A percentile compares a stretch with the other conserved stretches of the same genome.
phyloP scores from a whole-genome alignment of 1,140 invertebrate genomes.

The Drosophila guanche region DNA sequence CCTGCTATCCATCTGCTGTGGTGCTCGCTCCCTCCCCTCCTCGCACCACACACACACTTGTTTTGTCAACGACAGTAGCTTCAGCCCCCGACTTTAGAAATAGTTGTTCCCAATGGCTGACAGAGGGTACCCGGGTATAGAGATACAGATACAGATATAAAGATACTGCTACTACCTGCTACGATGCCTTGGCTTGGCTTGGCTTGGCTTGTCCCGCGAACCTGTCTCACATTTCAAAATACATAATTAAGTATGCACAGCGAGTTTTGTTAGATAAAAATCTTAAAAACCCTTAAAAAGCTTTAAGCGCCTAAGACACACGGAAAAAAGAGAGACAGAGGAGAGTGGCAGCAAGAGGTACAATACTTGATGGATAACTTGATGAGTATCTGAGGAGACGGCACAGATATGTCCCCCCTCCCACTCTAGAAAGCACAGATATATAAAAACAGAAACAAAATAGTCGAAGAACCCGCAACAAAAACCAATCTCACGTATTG shows the following conservation, averaged over 20 bases:
- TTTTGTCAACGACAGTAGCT: slow-evolving; percentile 76
- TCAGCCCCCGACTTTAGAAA: slow-evolving; percentile 42
- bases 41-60: no score
- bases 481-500: slow-evolving; percentile 57
- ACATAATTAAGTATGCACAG: slow-evolving; percentile 82
- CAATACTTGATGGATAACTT: slow-evolving; percentile 81
- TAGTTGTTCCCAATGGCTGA: slow-evolving; percentile 20
- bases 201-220: slow-evolving; percentile 30
- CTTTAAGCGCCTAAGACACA: slow-evolving; percentile 80
- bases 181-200: slow-evolving; percentile 36
- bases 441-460: slow-evolving; percentile 54
- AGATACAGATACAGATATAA: slow-evolving; percentile 25
- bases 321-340: slow-evolving; percentile 26
- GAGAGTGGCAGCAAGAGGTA: slow-evolving; percentile 21
- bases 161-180: slow-evolving; percentile 24
- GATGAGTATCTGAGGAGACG: slow-evolving; percentile 72
- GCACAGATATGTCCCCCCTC: no score
- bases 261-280: slow-evolving; percentile 81
- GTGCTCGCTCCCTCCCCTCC: no score
- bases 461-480: slow-evolving; percentile 52
- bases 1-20: slow-evolving; percentile 51
- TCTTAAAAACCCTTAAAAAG: slow-evolving; percentile 82
- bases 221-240: slow-evolving; percentile 82
- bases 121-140: slow-evolving; percentile 16
- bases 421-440: not conserved